These are phyloP conservation scores for Gavialis gangeticus DNA, from an alignment of 2,113 vertebrate genomes.

Conservation along the genomic window DNA sequence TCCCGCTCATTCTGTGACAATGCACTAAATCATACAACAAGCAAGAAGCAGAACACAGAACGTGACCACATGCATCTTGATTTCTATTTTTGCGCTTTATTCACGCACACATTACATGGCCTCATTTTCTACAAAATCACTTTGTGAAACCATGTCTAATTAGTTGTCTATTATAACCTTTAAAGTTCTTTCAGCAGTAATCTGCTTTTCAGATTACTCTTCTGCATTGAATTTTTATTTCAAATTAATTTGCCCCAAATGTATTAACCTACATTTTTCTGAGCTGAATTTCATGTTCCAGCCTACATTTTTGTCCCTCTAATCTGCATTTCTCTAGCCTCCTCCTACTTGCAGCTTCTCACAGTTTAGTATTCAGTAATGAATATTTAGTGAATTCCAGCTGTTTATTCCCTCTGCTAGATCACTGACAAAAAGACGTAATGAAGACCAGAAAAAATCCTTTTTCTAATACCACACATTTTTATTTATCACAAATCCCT, in stretches of 20 bases:
- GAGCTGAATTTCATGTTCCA: neutral
- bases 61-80: neutral
- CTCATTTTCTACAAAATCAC: neutral
- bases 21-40: neutral
- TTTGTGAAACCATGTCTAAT: neutral
- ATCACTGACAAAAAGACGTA: neutral
- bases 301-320: neutral
- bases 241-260: neutral
- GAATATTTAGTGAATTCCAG: neutral
- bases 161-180: neutral
- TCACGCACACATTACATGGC: neutral
- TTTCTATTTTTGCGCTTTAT: neutral
- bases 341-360: neutral
- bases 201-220: neutral
- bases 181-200: neutral
- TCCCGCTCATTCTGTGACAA: neutral
- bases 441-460: neutral
- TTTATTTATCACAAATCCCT: neutral
- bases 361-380: neutral
- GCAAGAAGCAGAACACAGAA: neutral
- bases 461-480: neutral
- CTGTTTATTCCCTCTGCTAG: neutral
- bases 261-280: neutral
- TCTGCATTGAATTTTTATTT: neutral
- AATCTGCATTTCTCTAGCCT: neutral